Conservation (phyloP, 92 coral and sea anemone species). For the Palythoa grandis region DNA sequence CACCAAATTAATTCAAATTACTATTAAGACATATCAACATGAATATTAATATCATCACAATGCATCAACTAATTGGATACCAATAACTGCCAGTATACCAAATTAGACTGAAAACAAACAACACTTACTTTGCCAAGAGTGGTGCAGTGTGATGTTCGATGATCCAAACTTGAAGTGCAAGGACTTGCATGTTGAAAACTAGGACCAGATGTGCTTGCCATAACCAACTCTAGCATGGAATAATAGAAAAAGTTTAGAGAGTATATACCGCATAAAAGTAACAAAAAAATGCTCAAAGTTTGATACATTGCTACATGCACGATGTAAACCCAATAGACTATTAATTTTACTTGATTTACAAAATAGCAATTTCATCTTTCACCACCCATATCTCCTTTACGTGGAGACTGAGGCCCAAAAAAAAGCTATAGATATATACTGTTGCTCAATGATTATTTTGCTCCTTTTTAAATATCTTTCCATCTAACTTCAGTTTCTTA, state of each 20-base stretch:
- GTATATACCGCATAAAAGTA: not conserved
- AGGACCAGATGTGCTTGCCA: conserved; percentile 43
- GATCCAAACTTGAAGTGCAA: conserved; percentile 22
- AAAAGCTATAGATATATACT: too few species aligned
- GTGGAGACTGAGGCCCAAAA: too few species aligned
- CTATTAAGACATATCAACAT: not conserved
- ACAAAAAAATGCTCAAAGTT: too few species aligned
- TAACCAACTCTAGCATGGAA: not conserved
- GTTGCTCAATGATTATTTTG: too few species aligned
- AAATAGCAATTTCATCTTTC: too few species aligned
- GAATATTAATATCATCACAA: not conserved
- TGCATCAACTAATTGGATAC: not conserved
- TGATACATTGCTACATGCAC: too few species aligned
- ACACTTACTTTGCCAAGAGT: conserved; percentile 30
- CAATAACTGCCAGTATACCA: too few species aligned
- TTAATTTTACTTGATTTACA: too few species aligned
- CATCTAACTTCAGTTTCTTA: too few species aligned
- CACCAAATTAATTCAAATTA: not conserved
- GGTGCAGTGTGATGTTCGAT: conserved; percentile 20
- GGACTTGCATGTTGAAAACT: conserved; percentile 39
- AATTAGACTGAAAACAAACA: not conserved
- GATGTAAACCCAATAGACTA: too few species aligned
- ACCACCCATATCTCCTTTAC: too few species aligned
- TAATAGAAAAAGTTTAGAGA: not conserved
- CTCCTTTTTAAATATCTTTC: too few species aligned